Evolutionary conservation across 2,888 invertebrate genomes (phyloP), one percentile per base, ranked within the genome.

Genomic region (Idaea dimidiata): DNA sequence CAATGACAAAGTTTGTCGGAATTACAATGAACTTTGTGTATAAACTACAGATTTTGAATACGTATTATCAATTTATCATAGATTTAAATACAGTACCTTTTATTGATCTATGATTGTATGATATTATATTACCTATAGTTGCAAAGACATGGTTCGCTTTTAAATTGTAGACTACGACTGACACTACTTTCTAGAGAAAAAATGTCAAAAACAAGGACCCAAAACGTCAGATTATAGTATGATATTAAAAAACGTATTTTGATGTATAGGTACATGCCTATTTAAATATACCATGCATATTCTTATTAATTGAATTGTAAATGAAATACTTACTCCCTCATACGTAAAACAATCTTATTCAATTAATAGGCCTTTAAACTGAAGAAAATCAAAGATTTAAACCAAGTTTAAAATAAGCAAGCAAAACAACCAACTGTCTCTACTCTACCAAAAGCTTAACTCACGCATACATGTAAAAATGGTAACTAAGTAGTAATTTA

Each of bases 281-380:
- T n/a, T n/a, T n/a, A n/a, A n/a, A n/a, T n/a, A n/a, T n/a, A n/a
- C n/a, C n/a, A 24, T 24, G 5, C 24, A 24, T 24, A 24, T 5
- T n/a, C n/a, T 3, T 5, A 43, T 43, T 43, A 8, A 14, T 43
- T 43, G 43, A 43, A 43, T 8, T 43, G 14, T 43, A 43, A 43
- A 43, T 10, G 3, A 73, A 76, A 43, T 8, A 43, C 43, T 10
- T 8, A 43, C 43, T 10, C 43, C 14, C 10, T 43, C 43, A 14
- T 75, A 66, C 62, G 61, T 69, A 68, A n/a, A 66, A 70, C 54
- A 14, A 55, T 58, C 18, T 24, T 17, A 59, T 59, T 31, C n/a
- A 6, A 56, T 55, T 53, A 24, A 17, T 56, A 65, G 54, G 14
- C 10, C 24, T 5, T 54, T 32, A 61, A 56, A 58, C n/a, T 59